Evolutionary conservation across 2,797 vertebrate species (phyloP), one percentile per base, ranked within the genome.

Genomic region (Gobio occitaniae): DNA sequence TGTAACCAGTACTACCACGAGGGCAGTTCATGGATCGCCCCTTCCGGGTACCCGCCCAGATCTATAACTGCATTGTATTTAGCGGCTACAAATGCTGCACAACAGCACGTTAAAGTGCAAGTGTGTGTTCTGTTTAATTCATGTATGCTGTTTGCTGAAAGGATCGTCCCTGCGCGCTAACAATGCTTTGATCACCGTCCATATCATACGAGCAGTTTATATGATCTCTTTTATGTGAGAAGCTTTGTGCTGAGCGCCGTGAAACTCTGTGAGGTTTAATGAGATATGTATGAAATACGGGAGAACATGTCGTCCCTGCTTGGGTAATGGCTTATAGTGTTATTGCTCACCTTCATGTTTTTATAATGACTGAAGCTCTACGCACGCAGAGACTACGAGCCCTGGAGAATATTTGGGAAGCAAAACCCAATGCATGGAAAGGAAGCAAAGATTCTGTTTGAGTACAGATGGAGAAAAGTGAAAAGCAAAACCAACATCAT

Each of bases 231-330:
- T 11, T 63, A 65, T 75, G n/a, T 17, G 70, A 66, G 15, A 21
- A 17, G 47, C 72, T 78, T 71, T 84, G 83, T 78, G 71, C 66
- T 48, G 61, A 66, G 74, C 36, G 38, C 65, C 19, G 19, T 47
- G 41, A 78, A 72, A 52, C 74, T 77, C 74, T 15, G 63, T 16
- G 13, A 77, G 56, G 48, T 78, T 78, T 82, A 86, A 83, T 86
- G 85, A 65, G 81, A 82, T 75, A 75, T 70, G 79, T 69, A 77
- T 69, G 80, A 83, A 83, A 76, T 70, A 82, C 17, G 29, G 72
- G 78, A 81, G 81, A 65, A 84, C 48, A 77, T 86, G 74, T 48
- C 48, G n/a, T 50, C 50, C 50, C 78, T 77, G 79, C 47, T 68
- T 19, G 38, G 32, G 25, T 75, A 83, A 68, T 80, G 65, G 78